These are phyloP conservation scores for Acleris laterana DNA, from an alignment of 2,888 invertebrate species.

Conservation along the genomic window DNA sequence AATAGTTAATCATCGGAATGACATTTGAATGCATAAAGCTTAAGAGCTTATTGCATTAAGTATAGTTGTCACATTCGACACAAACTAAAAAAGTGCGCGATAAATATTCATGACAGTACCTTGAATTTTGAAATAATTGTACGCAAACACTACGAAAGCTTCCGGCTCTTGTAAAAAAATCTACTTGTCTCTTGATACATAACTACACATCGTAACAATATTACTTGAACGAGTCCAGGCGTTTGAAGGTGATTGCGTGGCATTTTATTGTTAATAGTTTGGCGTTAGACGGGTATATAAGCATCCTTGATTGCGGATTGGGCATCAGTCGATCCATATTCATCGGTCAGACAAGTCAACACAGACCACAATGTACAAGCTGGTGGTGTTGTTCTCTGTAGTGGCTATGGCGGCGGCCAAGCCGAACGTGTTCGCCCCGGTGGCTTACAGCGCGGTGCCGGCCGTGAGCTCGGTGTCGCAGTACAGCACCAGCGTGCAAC, in stretches of 20 bases:
- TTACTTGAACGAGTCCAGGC: slow-evolving; percentile 37
- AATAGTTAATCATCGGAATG: too few species aligned
- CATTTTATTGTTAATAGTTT: slow-evolving; percentile 60
- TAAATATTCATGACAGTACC: slow-evolving; percentile 40
- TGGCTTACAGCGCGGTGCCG: slow-evolving; percentile 60
- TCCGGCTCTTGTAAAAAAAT: slow-evolving; percentile 50
- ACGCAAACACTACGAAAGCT: slow-evolving; percentile 48
- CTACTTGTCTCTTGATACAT: slow-evolving; percentile 18
- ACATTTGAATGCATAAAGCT: too few species aligned
- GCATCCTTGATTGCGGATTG: slow-evolving; percentile 51
- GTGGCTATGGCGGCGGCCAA: slow-evolving; percentile 84
- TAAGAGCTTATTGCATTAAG: too few species aligned
- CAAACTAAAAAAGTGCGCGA: slow-evolving; percentile 9
- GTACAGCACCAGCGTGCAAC: slow-evolving; percentile 58
- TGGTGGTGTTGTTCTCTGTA: slow-evolving; percentile 86
- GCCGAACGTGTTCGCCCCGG: slow-evolving; percentile 61
- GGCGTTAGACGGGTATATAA: slow-evolving; percentile 63
- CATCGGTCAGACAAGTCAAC: slow-evolving; percentile 63
- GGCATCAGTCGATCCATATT: slow-evolving; percentile 73
- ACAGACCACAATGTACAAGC: slow-evolving; percentile 80
- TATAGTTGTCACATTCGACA: not conserved
- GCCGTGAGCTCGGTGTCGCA: slow-evolving; percentile 55
- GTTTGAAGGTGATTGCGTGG: slow-evolving; percentile 69
- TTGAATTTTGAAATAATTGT: slow-evolving; percentile 40
- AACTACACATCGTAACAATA: slow-evolving; percentile 37